Evolutionary conservation across 2,797 vertebrate genomes (phyloP).

Genomic region (Carapus acus): DNA sequence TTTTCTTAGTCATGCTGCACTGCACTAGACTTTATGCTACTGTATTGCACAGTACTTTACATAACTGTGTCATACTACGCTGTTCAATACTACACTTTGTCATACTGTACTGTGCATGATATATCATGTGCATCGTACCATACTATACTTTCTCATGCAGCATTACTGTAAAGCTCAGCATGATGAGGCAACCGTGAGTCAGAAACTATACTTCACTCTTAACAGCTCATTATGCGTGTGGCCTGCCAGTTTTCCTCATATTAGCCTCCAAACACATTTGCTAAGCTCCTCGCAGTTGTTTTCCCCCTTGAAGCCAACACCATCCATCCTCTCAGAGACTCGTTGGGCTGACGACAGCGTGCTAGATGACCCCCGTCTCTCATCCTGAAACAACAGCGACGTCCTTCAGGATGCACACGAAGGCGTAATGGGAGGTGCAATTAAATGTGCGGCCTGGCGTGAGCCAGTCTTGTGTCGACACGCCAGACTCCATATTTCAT

Average conservation of each 20-base stretch:
- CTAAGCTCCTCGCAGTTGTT: not conserved
- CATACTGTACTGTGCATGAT: no score
- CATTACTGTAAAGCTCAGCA: no score
- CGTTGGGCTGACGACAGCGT: not conserved
- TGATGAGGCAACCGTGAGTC: no score
- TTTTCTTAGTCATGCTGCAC: no score
- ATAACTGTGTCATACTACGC: no score
- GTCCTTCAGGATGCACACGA: conserved; percentile 16
- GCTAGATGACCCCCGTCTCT: conserved; percentile 8
- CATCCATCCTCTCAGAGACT: conserved; percentile 1
- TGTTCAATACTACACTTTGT: no score
- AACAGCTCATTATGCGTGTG: not conserved
- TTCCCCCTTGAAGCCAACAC: conserved; percentile 2
- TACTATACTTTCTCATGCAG: no score
- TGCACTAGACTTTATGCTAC: no score
- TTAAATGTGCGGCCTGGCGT: conserved; percentile 5
- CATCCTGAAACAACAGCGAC: conserved; percentile 11
- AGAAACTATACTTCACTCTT: no score
- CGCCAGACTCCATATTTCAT: no score
- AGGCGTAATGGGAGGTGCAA: conserved; percentile 28
- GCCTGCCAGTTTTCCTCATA: not conserved
- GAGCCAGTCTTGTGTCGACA: conserved; percentile 27
- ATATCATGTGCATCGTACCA: no score
- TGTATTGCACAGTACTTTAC: no score
- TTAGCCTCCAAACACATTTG: not conserved